phyloP scores from a whole-genome alignment of 2,797 vertebrate genomes.

The Pachyuromys duprasi region DNA sequence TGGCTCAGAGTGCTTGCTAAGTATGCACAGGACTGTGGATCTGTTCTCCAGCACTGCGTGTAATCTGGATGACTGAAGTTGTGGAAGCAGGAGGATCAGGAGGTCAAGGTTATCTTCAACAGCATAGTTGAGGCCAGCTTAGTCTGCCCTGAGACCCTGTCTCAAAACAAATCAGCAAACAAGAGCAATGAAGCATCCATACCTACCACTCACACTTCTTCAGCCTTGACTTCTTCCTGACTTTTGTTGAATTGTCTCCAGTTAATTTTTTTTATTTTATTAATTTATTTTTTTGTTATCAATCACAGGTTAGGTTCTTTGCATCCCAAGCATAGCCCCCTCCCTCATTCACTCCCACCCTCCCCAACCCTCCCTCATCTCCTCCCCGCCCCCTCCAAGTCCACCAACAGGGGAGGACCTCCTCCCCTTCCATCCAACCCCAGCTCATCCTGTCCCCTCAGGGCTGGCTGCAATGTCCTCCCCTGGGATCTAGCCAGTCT shows the following conservation, averaged over 20 bases:
- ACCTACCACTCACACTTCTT: not conserved
- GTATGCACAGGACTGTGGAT: not conserved
- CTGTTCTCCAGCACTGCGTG: not conserved
- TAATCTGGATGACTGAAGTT: not conserved
- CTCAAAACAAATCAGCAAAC: not conserved
- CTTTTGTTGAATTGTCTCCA: conserved; percentile 52
- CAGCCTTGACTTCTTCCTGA: conserved; percentile 25
- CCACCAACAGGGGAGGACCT: too few relatives aligned
- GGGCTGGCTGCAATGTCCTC: too few relatives aligned
- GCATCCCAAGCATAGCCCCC: too few relatives aligned
- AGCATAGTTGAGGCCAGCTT: not conserved
- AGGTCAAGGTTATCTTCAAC: not conserved
- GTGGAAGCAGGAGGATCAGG: not conserved
- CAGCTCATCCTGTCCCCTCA: too few relatives aligned
- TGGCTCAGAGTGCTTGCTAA: not conserved
- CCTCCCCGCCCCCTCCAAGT: too few relatives aligned
- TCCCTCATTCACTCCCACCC: too few relatives aligned
- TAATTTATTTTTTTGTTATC: too few relatives aligned
- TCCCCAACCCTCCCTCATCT: too few relatives aligned
- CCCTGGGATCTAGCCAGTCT: too few relatives aligned
- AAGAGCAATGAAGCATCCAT: not conserved
- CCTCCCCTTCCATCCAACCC: too few relatives aligned
- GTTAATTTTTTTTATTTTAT: conserved; percentile 15
- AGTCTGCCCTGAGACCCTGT: not conserved
- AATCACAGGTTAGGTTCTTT: too few relatives aligned